A percentile compares a stretch with the other conserved stretches of the same genome.
These are phyloP conservation scores for Pachyramphus minor DNA, from an alignment of 2,113 vertebrate genomes.

Conservation along the genomic window DNA sequence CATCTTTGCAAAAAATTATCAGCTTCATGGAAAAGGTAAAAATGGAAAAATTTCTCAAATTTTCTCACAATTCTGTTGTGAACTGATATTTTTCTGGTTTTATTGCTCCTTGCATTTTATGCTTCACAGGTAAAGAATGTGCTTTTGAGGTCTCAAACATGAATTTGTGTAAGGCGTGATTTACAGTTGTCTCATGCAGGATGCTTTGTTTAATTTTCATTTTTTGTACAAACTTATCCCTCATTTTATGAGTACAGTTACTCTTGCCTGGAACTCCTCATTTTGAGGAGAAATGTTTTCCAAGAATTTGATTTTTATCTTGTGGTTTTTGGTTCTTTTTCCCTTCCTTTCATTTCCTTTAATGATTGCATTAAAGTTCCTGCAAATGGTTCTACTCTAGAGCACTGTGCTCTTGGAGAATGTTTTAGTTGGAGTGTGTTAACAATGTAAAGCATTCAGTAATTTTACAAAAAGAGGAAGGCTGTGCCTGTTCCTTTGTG, in stretches of 20 bases:
- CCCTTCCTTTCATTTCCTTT: neutral
- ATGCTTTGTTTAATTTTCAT: neutral
- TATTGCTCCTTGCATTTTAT: neutral
- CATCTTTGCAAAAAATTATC: constrained; percentile 90
- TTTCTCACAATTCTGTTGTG: neutral
- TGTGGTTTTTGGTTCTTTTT: neutral
- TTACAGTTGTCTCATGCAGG: neutral
- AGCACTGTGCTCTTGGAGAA: neutral
- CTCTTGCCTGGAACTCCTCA: neutral
- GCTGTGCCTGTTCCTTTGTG: neutral
- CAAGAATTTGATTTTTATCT: neutral
- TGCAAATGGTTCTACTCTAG: neutral
- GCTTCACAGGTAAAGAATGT: neutral
- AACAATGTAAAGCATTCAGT: neutral
- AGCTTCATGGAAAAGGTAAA: constrained; percentile 81
- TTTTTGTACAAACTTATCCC: neutral
- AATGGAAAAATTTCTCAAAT: neutral
- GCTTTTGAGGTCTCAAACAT: neutral
- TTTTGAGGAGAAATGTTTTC: neutral
- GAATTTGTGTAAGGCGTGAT: neutral
- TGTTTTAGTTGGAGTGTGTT: neutral
- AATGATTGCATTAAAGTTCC: neutral
- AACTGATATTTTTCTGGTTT: neutral
- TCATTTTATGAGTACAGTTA: neutral
- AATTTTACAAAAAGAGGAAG: neutral